Conservation (phyloP, 2,797 vertebrate species). For the Microchirus variegatus region DNA sequence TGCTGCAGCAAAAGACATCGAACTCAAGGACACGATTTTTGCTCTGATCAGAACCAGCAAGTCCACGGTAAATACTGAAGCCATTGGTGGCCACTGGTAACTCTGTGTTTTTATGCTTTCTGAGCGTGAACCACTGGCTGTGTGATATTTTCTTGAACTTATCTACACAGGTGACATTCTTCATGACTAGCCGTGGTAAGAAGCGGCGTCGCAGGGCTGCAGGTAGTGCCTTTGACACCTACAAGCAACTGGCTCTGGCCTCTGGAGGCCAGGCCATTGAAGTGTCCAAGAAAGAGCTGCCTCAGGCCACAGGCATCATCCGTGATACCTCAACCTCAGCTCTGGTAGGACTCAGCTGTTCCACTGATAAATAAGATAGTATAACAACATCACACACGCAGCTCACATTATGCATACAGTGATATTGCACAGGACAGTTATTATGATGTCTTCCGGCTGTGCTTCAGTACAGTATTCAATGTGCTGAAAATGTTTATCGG, state of each 20-base stretch:
- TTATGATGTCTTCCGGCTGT: no score
- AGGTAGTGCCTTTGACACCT: slow-evolving; percentile 50
- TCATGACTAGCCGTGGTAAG: background rate
- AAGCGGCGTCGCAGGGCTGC: slow-evolving; percentile 50
- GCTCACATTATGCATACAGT: no score
- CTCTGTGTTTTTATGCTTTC: background rate
- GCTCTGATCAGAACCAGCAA: slow-evolving; percentile 76
- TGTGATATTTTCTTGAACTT: background rate
- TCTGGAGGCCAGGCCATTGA: slow-evolving; percentile 80
- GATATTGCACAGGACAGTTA: no score
- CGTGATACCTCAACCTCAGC: slow-evolving; percentile 80
- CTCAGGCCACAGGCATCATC: slow-evolving; percentile 77
- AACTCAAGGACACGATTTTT: slow-evolving; percentile 71
- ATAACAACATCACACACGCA: background rate
- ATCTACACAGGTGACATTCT: slow-evolving; percentile 72
- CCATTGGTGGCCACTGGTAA: background rate
- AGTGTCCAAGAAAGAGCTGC: slow-evolving; percentile 68
- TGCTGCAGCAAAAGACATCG: slow-evolving; percentile 71
- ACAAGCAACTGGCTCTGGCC: slow-evolving; percentile 72
- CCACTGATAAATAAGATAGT: background rate
- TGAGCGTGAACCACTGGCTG: background rate
- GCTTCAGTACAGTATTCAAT: no score
- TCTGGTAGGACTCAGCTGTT: slow-evolving; percentile 61
- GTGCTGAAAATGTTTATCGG: no score
- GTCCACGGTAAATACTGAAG: slow-evolving; percentile 67